Conservation (phyloP, 1,140 invertebrate species). For the Thaumatotibia leucotreta region DNA sequence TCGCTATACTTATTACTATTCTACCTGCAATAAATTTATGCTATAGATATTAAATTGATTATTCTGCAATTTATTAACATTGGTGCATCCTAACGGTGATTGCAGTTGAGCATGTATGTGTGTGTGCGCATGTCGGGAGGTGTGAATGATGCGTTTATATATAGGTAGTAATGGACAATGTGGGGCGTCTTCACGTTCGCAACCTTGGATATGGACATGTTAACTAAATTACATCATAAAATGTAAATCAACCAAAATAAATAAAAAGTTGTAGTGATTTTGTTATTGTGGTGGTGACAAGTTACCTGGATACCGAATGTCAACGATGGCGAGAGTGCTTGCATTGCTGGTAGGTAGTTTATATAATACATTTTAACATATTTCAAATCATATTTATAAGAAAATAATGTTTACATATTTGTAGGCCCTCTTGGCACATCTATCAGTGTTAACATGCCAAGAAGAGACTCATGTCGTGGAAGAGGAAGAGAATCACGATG, state of each 20-base stretch:
- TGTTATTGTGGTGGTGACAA: constrained; percentile 3
- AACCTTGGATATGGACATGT: constrained; percentile 68
- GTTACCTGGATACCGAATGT: neutral
- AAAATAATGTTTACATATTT: constrained; percentile 19
- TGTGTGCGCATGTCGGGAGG: constrained; percentile 25
- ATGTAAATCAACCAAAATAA: neutral
- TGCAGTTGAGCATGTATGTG: constrained; percentile 22
- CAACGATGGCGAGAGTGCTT: constrained; percentile 4
- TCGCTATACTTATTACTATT: neutral
- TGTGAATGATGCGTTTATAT: constrained; percentile 62
- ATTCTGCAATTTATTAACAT: neutral
- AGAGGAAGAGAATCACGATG: constrained; percentile 20
- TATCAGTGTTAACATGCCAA: constrained; percentile 51
- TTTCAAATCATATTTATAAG: neutral
- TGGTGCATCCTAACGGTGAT: constrained; percentile 11
- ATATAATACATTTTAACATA: neutral
- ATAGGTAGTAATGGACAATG: constrained; percentile 54
- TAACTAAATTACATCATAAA: constrained; percentile 18
- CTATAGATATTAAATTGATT: neutral
- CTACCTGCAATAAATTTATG: neutral
- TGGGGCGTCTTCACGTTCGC: constrained; percentile 51
- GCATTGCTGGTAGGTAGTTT: neutral
- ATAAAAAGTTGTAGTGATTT: neutral
- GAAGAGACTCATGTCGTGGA: constrained; percentile 33
- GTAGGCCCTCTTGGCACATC: constrained; percentile 54